These are phyloP conservation scores for Eristalinus sepulchralis DNA, from an alignment of 2,888 invertebrate genomes.

Conservation along the genomic window DNA sequence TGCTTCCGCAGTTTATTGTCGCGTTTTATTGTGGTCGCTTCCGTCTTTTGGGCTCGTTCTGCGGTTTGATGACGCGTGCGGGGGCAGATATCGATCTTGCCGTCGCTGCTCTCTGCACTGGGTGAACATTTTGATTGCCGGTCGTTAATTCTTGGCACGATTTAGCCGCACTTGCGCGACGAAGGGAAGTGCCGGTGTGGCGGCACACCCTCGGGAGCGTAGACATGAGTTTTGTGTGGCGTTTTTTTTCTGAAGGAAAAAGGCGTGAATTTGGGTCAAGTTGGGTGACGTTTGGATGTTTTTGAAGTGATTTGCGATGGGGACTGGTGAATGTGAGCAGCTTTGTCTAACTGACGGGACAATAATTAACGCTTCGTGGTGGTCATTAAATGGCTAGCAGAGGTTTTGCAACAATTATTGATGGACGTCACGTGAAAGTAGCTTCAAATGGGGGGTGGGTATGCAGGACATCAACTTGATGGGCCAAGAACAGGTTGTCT, in stretches of 20 bases:
- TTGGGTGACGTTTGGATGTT: neutral
- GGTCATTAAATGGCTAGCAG: too few species aligned
- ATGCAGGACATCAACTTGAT: too few species aligned
- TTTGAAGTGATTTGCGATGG: neutral
- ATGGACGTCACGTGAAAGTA: too few species aligned
- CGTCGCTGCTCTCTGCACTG: neutral
- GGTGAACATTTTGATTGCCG: constrained; percentile 7
- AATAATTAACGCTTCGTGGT: too few species aligned
- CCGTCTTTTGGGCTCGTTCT: constrained; percentile 7
- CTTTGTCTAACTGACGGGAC: too few species aligned
- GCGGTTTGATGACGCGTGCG: neutral
- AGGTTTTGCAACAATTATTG: too few species aligned
- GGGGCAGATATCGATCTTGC: neutral
- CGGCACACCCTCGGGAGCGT: neutral
- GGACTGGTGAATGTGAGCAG: neutral
- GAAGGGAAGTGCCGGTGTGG: neutral
- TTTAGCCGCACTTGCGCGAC: neutral
- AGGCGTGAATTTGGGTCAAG: neutral
- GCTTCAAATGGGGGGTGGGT: too few species aligned
- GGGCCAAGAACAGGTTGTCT: too few species aligned
- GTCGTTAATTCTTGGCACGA: constrained; percentile 21
- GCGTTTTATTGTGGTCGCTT: constrained; percentile 18
- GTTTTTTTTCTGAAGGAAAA: neutral
- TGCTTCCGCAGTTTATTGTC: neutral
- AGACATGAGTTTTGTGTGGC: neutral